Evolutionary conservation across 2,113 vertebrate species (phyloP).

Genomic region (Salvelinus sp.): DNA sequence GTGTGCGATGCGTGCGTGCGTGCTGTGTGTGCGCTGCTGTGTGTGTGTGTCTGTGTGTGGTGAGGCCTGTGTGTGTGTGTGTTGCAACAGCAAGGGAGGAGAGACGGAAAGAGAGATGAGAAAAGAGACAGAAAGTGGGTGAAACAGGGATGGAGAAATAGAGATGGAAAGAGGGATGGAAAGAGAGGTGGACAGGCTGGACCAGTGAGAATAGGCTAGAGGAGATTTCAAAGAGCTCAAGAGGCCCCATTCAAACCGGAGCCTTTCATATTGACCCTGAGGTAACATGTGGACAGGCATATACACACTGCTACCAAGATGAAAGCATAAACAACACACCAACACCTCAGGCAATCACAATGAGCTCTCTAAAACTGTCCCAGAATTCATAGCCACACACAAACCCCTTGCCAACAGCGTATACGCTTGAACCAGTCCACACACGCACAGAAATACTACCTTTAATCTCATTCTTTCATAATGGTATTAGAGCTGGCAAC

Average conservation of each 20-base stretch:
- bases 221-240: conserved; percentile 61
- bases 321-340: conserved; percentile 55
- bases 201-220: conserved; percentile 49
- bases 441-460: conserved; percentile 14
- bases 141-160: too few species aligned
- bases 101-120: too few species aligned
- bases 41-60: background rate
- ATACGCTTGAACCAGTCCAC: too few species aligned
- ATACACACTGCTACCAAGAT: conserved; percentile 54
- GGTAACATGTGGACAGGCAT: conserved; percentile 31
- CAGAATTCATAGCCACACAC: conserved; percentile 47
- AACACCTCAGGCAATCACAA: conserved; percentile 28
- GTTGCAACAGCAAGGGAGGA: background rate
- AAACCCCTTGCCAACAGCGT: background rate
- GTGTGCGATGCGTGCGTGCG: background rate
- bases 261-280: conserved; percentile 75
- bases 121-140: too few species aligned
- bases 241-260: conserved; percentile 62
- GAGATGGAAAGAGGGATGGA: background rate
- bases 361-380: conserved; percentile 33
- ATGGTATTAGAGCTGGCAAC: too few species aligned
- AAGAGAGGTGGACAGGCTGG: conserved; percentile 40
- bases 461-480: conserved; percentile 9
- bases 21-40: background rate
- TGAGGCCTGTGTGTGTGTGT: background rate